Evolutionary conservation across 2,888 invertebrate genomes (phyloP).

Genomic region (Caenorhabditis sinica): DNA sequence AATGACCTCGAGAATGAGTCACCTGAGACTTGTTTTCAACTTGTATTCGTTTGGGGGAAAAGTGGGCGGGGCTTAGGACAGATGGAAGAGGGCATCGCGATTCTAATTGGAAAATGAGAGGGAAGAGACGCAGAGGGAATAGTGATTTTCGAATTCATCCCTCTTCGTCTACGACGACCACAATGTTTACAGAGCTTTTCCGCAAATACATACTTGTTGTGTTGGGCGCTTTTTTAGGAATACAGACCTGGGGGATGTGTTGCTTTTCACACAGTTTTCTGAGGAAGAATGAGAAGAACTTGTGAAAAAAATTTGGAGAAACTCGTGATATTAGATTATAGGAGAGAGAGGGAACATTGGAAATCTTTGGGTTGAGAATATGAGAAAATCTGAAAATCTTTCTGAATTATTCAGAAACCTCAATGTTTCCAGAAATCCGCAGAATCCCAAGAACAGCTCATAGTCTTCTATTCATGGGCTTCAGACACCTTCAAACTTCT

Average conservation of each 20-base stretch:
- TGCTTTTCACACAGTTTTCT: background rate
- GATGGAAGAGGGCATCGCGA: background rate
- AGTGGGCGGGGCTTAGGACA: background rate
- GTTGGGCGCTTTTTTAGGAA: background rate
- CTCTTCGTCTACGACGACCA: conserved; percentile 5
- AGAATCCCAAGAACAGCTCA: too few relatives aligned
- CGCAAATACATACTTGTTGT: conserved; percentile 38
- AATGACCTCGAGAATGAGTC: conserved; percentile 37
- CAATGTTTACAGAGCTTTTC: conserved; percentile 60
- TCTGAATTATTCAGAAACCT: too few relatives aligned
- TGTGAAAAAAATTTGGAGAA: background rate
- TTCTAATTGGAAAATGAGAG: conserved; percentile 11
- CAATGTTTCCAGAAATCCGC: too few relatives aligned
- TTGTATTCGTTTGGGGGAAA: conserved; percentile 11
- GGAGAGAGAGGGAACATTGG: background rate
- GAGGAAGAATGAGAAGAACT: background rate
- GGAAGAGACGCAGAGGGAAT: conserved; percentile 16
- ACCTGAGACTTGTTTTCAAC: conserved; percentile 57
- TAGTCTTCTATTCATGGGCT: too few relatives aligned
- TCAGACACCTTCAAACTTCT: too few relatives aligned
- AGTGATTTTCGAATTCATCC: conserved; percentile 11
- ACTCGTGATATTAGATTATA: background rate
- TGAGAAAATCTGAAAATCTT: too few relatives aligned
- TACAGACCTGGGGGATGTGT: background rate
- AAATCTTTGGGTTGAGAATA: background rate